A percentile compares a stretch with the other conserved stretches of the same genome.
Conservation (phyloP, 2,888 invertebrate genomes). For the Cylindroiulus punctatus region DNA sequence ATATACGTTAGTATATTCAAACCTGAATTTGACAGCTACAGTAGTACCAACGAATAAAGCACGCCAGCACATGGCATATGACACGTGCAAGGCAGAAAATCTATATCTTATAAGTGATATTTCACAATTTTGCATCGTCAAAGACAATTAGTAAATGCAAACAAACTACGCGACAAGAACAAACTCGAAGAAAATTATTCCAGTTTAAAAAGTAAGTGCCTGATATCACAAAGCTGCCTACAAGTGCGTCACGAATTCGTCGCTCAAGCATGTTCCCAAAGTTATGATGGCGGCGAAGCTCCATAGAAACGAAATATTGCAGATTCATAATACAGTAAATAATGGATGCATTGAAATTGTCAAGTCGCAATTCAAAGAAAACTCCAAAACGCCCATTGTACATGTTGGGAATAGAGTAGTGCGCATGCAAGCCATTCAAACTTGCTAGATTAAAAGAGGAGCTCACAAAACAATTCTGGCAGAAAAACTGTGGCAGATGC, state of each 20-base stretch:
- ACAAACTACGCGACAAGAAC: no score
- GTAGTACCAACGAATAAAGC: no score
- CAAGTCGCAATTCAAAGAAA: not conserved
- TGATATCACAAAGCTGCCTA: not conserved
- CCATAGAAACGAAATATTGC: not conserved
- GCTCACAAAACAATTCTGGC: not conserved
- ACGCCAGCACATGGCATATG: no score
- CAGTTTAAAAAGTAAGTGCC: not conserved
- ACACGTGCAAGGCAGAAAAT: no score
- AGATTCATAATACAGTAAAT: not conserved
- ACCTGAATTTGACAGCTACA: no score
- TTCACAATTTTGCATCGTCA: no score
- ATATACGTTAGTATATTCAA: no score
- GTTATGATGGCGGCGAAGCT: not conserved
- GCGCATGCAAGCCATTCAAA: not conserved
- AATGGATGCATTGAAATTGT: not conserved
- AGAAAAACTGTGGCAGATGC: constrained; percentile 34
- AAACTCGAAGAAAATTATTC: no score
- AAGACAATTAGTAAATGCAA: no score
- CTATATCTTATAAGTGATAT: no score
- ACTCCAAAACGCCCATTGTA: constrained; percentile 20
- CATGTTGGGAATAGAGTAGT: not conserved
- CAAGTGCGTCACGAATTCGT: not conserved
- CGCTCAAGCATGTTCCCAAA: not conserved
- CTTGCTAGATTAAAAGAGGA: constrained; percentile 28